Evolutionary conservation across 2,113 vertebrate species (phyloP).

Genomic region (Oostethus manadensis): DNA sequence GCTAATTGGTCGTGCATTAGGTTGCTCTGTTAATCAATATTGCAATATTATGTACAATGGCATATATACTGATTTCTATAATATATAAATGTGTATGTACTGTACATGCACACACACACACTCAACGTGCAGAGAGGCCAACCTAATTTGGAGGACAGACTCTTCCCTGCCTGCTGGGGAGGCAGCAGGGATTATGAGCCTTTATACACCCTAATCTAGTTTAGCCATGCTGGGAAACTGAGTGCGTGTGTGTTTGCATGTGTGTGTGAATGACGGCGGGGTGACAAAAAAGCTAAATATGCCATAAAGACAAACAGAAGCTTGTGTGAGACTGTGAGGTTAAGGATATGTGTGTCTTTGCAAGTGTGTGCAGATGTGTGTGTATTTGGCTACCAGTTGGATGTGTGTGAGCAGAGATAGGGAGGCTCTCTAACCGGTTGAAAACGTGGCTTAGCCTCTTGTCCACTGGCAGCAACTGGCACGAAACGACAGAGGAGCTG

Average conservation of each 20-base stretch:
- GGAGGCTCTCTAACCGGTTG: slow-evolving; percentile 41
- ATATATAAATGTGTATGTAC: too few species aligned
- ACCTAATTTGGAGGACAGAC: slow-evolving; percentile 68
- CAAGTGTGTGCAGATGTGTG: slow-evolving; percentile 4
- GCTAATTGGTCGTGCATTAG: too few species aligned
- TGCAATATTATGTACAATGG: too few species aligned
- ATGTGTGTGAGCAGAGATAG: slow-evolving; percentile 50
- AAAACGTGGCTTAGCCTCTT: slow-evolving; percentile 51
- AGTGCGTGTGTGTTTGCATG: slow-evolving; percentile 34
- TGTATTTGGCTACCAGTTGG: slow-evolving; percentile 11
- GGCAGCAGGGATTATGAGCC: slow-evolving; percentile 70
- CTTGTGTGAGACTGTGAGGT: slow-evolving; percentile 2
- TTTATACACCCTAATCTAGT: slow-evolving; percentile 75
- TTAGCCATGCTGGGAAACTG: slow-evolving; percentile 60
- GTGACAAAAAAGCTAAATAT: neutral
- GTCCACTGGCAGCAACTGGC: slow-evolving; percentile 43
- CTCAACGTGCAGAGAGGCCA: slow-evolving; percentile 64
- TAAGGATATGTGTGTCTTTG: neutral
- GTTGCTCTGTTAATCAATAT: too few species aligned
- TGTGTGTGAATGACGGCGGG: slow-evolving; percentile 5
- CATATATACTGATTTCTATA: too few species aligned
- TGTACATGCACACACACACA: slow-evolving; percentile 38
- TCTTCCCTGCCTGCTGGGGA: slow-evolving; percentile 68
- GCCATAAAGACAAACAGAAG: slow-evolving; percentile 27
- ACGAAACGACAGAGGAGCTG: slow-evolving; percentile 29